phyloP scores from a whole-genome alignment of 1,140 invertebrate species.

The Eurosta solidaginis region DNA sequence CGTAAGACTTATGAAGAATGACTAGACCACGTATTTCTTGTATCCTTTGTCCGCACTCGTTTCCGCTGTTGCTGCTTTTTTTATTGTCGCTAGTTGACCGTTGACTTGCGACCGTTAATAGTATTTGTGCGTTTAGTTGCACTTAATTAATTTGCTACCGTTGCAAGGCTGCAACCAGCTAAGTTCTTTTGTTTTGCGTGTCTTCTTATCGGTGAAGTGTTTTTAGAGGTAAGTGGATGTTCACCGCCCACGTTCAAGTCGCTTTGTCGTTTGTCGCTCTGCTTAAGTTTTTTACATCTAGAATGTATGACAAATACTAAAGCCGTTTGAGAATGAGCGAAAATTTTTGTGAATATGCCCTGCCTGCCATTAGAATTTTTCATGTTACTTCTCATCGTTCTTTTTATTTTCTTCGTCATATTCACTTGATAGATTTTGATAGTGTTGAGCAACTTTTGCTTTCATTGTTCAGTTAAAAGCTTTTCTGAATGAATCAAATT shows the following conservation, averaged over 20 bases:
- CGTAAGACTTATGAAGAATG: not conserved
- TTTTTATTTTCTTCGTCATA: not conserved
- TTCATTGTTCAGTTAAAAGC: not conserved
- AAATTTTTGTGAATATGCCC: not conserved
- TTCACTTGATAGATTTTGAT: not conserved
- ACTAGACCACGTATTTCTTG: not conserved
- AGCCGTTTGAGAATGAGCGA: not conserved
- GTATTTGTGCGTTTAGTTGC: not conserved
- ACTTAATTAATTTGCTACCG: slow-evolving; percentile 21
- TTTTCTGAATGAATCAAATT: not conserved
- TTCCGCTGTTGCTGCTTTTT: not conserved
- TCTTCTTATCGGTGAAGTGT: not conserved
- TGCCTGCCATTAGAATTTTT: not conserved
- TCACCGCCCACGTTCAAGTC: not conserved
- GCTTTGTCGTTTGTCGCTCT: not conserved
- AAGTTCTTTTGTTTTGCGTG: not conserved
- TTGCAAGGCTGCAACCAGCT: not conserved
- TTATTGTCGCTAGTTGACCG: not conserved
- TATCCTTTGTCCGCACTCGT: not conserved
- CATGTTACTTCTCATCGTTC: not conserved
- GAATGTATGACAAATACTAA: slow-evolving; percentile 3
- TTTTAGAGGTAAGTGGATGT: not conserved
- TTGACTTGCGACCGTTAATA: not conserved
- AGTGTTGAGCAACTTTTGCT: slow-evolving; percentile 28
- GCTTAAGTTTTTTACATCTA: not conserved